phyloP scores from a whole-genome alignment of 2,113 vertebrate genomes.

The Excalfactoria chinensis region DNA sequence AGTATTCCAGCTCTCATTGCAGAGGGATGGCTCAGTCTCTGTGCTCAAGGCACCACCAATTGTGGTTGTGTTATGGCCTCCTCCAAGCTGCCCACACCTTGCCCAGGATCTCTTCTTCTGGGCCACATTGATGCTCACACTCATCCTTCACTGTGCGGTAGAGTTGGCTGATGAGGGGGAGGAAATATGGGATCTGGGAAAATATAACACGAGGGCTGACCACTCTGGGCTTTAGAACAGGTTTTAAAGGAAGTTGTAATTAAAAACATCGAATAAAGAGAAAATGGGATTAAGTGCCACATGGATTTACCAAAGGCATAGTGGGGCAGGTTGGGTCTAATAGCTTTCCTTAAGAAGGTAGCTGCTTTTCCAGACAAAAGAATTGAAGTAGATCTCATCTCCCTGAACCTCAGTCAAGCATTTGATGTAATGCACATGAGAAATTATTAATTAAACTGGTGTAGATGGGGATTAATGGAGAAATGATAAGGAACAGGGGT shows the following conservation, averaged over 20 bases:
- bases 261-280: conserved; percentile 44
- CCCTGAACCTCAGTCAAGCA: conserved; percentile 33
- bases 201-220: neutral
- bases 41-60: neutral
- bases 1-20: neutral
- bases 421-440: conserved; percentile 61
- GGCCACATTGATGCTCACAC: accelerated
- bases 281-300: conserved; percentile 23
- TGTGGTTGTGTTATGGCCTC: neutral
- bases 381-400: conserved; percentile 58
- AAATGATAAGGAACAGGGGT: conserved; percentile 47
- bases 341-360: neutral
- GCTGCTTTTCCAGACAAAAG: conserved; percentile 55
- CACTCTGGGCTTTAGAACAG: neutral
- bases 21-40: neutral
- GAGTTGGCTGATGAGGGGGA: neutral
- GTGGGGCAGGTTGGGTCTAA: neutral
- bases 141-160: neutral
- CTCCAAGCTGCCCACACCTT: neutral
- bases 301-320: conserved; percentile 17
- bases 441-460: conserved; percentile 70
- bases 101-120: neutral
- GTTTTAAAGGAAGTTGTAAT: conserved; percentile 36
- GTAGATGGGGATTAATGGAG: conserved; percentile 64
- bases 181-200: neutral